Conservation (phyloP, 2,113 vertebrate species). For the Xerus inauris region DNA sequence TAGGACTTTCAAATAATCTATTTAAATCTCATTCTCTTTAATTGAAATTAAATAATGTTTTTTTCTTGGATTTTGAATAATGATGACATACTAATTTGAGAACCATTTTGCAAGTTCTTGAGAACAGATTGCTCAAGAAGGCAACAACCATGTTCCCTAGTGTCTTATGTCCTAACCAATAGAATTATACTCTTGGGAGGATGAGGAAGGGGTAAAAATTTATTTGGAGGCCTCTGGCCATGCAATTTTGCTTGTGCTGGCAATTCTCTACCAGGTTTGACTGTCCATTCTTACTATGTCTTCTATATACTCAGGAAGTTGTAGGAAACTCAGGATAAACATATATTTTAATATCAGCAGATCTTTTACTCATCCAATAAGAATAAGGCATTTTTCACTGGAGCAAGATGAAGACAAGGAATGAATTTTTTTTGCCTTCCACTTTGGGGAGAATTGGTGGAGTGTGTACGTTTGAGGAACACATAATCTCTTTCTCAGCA, state of each 20-base stretch:
- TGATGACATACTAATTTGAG: neutral
- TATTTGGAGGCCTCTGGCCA: neutral
- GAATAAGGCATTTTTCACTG: neutral
- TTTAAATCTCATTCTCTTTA: neutral
- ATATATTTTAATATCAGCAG: neutral
- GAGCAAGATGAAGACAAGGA: neutral
- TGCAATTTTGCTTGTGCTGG: neutral
- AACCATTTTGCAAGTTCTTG: conserved; percentile 15
- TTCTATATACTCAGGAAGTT: neutral
- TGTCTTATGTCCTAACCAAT: neutral
- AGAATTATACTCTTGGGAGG: neutral
- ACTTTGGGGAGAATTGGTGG: neutral
- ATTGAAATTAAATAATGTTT: neutral
- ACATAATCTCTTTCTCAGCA: neutral
- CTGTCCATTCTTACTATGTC: neutral
- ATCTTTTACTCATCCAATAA: neutral
- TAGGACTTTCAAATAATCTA: neutral
- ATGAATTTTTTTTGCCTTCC: neutral
- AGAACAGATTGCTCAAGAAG: neutral
- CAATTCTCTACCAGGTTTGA: neutral
- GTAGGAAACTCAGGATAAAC: neutral
- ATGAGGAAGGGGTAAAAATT: neutral
- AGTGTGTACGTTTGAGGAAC: neutral
- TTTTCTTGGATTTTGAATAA: neutral
- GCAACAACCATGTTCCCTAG: neutral